phyloP scores from a whole-genome alignment of 2,797 vertebrate genomes.

The Ciconia nigra region DNA sequence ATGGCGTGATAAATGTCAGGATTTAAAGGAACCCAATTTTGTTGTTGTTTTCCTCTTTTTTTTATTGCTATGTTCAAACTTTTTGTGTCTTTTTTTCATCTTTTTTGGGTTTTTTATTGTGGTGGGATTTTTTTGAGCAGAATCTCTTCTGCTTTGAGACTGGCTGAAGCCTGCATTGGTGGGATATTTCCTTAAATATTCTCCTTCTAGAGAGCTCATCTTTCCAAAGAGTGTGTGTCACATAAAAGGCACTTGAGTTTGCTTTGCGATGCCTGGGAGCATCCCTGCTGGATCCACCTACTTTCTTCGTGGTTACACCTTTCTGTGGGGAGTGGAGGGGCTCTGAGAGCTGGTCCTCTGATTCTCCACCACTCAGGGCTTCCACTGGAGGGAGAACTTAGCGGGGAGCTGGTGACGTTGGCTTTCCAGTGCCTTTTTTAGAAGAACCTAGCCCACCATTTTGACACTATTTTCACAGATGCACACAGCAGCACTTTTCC shows the following conservation, averaged over 20 bases:
- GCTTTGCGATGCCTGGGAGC: not conserved
- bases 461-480: not conserved
- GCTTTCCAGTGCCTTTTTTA: not conserved
- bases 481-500: not conserved
- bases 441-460: not conserved
- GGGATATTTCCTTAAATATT: not conserved
- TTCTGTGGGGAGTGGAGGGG: not conserved
- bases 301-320: not conserved
- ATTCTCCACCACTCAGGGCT: not conserved
- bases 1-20: slow-evolving; percentile 59
- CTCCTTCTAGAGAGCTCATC: not conserved
- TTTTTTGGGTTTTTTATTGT: not conserved
- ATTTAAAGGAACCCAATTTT: slow-evolving; percentile 37
- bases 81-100: not conserved
- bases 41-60: slow-evolving; percentile 14
- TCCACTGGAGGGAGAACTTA: not conserved
- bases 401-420: not conserved
- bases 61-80: not conserved
- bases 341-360: not conserved
- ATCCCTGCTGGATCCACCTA: not conserved
- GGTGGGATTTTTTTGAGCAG: not conserved
- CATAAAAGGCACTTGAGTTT: not conserved
- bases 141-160: not conserved
- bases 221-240: not conserved
- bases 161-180: not conserved